Evolutionary conservation across 2,113 vertebrate species (phyloP).

Genomic region (Arenaria interpres): DNA sequence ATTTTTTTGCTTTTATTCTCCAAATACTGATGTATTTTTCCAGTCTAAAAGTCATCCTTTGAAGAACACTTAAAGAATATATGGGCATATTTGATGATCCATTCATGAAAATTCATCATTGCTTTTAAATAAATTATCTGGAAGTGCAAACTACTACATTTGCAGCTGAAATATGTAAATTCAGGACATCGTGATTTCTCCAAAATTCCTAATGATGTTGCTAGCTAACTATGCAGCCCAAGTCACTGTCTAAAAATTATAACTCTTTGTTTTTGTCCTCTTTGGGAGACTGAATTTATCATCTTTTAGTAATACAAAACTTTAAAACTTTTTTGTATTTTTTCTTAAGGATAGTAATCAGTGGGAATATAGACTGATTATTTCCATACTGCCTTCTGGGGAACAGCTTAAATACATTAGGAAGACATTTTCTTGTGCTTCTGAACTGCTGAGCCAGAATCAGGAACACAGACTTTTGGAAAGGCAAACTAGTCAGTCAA

Average conservation of each 20-base stretch:
- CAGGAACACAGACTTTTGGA: not conserved
- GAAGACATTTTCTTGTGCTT: not conserved
- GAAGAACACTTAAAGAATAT: not conserved
- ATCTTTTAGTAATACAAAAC: not conserved
- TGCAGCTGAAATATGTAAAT: not conserved
- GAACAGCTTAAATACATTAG: not conserved
- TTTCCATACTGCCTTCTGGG: not conserved
- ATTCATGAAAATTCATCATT: not conserved
- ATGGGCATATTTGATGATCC: not conserved
- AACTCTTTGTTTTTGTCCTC: not conserved
- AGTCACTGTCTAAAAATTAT: not conserved
- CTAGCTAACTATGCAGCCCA: not conserved
- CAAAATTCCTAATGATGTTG: not conserved
- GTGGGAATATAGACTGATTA: not conserved
- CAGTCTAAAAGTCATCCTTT: not conserved
- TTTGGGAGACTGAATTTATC: not conserved
- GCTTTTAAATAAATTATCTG: not conserved
- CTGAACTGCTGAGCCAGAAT: not conserved
- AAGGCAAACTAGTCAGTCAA: not conserved
- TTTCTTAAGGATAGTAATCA: not conserved
- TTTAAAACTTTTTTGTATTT: not conserved
- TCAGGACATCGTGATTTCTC: not conserved
- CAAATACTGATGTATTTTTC: not conserved
- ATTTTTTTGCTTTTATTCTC: not conserved
- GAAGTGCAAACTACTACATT: not conserved